Percentiles rank a stretch among this genome's conserved stretches.
Evolutionary conservation across 2,888 invertebrate genomes (phyloP).

Genomic region (Monopis laevigella): DNA sequence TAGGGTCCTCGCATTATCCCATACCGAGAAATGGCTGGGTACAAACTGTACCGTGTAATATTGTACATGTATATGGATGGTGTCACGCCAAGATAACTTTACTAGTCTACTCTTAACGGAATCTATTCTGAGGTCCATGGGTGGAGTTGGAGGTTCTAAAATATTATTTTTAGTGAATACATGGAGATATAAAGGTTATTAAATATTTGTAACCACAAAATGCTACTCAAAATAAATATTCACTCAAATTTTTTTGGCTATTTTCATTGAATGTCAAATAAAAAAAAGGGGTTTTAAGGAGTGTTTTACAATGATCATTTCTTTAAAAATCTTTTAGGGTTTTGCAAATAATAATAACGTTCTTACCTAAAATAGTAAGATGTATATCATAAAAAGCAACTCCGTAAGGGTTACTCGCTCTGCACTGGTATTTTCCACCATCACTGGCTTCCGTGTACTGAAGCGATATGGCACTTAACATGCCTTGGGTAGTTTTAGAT

Average conservation of each 20-base stretch:
- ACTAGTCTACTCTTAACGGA: conserved; percentile 37
- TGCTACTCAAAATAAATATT: too few species aligned
- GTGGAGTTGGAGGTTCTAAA: conserved; percentile 54
- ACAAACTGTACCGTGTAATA: conserved; percentile 49
- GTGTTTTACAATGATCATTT: too few species aligned
- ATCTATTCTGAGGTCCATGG: conserved; percentile 46
- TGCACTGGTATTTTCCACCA: conserved; percentile 52
- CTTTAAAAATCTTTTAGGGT: too few species aligned
- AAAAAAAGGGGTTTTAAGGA: too few species aligned
- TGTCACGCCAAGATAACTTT: conserved; percentile 44
- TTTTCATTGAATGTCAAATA: too few species aligned
- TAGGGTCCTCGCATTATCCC: conserved; percentile 45
- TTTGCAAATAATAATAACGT: too few species aligned
- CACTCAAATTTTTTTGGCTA: too few species aligned
- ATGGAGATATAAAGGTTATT: too few species aligned
- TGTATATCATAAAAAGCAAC: conserved; percentile 39
- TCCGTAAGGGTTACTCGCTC: conserved; percentile 55
- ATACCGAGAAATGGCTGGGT: conserved; percentile 35
- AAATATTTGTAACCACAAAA: too few species aligned
- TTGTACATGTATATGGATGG: conserved; percentile 36
- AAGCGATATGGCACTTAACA: conserved; percentile 39
- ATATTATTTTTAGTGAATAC: too few species aligned
- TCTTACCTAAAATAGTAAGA: conserved; percentile 51
- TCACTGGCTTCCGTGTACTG: conserved; percentile 50
- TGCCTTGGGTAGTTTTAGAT: conserved; percentile 38